These are phyloP conservation scores for Apis laboriosa DNA, from an alignment of 1,140 invertebrate species.

Conservation along the genomic window DNA sequence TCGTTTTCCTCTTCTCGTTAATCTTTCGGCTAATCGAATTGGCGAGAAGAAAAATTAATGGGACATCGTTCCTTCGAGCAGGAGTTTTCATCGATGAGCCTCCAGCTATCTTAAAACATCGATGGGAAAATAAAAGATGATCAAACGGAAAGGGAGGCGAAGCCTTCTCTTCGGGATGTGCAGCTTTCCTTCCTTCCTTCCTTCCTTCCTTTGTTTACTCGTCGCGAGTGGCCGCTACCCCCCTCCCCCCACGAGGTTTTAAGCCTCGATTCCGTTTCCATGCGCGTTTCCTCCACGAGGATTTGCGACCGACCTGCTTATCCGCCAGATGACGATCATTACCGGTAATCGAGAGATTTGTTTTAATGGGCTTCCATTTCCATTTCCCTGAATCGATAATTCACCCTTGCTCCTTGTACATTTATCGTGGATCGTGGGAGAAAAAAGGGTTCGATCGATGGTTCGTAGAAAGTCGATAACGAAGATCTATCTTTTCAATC, in stretches of 20 bases:
- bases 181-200: too few relatives aligned
- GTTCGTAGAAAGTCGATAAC: too few relatives aligned
- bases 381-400: too few relatives aligned
- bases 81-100: not conserved
- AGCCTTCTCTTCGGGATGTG: not conserved
- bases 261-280: not conserved
- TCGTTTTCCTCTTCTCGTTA: not conserved
- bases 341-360: too few relatives aligned
- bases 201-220: not conserved
- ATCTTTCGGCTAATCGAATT: not conserved
- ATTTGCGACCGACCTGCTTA: too few relatives aligned
- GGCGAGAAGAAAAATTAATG: too few relatives aligned
- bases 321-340: not conserved
- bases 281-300: not conserved
- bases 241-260: too few relatives aligned
- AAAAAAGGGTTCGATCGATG: too few relatives aligned
- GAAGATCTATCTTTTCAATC: too few relatives aligned
- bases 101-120: not conserved
- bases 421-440: too few relatives aligned
- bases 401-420: too few relatives aligned
- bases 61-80: not conserved
- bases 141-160: not conserved
- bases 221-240: not conserved
- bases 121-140: not conserved
- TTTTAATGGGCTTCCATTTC: too few relatives aligned